Percentiles rank a stretch among this genome's conserved stretches.
Conservation (phyloP, 2,113 vertebrate species). For the Xiphophorus maculatus region DNA sequence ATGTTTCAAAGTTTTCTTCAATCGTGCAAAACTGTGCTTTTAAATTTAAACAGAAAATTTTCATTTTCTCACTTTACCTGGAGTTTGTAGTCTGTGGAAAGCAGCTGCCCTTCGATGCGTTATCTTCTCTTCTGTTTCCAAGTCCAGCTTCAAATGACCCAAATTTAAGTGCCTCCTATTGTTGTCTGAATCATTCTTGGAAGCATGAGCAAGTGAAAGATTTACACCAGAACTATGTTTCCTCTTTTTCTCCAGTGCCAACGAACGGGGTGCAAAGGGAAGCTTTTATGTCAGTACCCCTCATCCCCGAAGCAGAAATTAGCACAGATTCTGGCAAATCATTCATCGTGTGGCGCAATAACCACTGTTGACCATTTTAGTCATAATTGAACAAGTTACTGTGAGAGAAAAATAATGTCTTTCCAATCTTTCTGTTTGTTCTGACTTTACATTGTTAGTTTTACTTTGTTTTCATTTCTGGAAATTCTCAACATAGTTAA, state of each 20-base stretch:
- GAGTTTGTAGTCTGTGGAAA: slow-evolving; percentile 1
- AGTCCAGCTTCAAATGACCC: slow-evolving; percentile 3
- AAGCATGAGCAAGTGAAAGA: slow-evolving; percentile 52
- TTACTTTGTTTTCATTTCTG: not conserved
- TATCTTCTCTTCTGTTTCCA: not conserved
- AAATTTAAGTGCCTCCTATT: slow-evolving; percentile 6
- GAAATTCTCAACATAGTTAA: slow-evolving; percentile 16
- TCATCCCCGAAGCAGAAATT: slow-evolving; percentile 16
- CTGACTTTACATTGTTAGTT: not conserved
- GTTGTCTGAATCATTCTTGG: slow-evolving; percentile 30
- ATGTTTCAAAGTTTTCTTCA: too few relatives aligned
- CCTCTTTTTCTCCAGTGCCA: slow-evolving; percentile 72
- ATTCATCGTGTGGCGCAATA: slow-evolving; percentile 50
- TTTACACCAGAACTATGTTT: slow-evolving; percentile 75
- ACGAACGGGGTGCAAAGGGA: slow-evolving; percentile 75
- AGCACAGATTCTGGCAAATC: slow-evolving; percentile 61
- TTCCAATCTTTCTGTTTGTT: not conserved
- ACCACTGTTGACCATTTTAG: not conserved
- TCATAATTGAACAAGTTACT: not conserved
- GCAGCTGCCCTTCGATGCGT: not conserved
- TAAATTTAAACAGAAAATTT: slow-evolving; percentile 8
- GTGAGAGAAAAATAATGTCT: not conserved
- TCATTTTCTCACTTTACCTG: slow-evolving; percentile 53
- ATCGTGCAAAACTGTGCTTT: too few relatives aligned
- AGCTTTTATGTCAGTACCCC: slow-evolving; percentile 51